A percentile compares a stretch with the other conserved stretches of the same genome.
Evolutionary conservation across 2,113 vertebrate species (phyloP).

Genomic region (Ahaetulla prasina): DNA sequence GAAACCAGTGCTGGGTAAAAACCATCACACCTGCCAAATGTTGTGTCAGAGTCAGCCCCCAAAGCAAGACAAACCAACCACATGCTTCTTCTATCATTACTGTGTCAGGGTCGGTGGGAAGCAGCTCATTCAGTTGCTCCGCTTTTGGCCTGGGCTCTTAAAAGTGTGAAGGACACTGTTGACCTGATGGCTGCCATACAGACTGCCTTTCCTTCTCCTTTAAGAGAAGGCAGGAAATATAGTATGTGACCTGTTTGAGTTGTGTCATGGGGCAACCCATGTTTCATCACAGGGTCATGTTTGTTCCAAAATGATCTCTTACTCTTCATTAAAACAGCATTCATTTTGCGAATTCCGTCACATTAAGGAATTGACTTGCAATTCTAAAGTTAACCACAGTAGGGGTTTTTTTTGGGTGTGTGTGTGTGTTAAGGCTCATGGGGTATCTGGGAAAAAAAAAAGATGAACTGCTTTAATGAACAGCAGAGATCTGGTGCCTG

Average conservation of each 20-base stretch:
- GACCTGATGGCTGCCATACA: not conserved
- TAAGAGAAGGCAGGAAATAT: not conserved
- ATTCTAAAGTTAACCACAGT: not conserved
- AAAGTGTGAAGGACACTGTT: not conserved
- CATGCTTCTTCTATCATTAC: not conserved
- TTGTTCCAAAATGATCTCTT: not conserved
- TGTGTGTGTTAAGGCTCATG: not conserved
- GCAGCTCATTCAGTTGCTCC: not conserved
- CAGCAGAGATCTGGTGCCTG: not conserved
- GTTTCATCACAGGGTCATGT: not conserved
- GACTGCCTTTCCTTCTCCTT: not conserved
- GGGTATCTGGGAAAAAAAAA: not conserved
- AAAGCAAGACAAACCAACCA: not conserved
- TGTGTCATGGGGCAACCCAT: not conserved
- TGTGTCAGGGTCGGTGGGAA: not conserved
- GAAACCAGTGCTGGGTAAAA: not conserved
- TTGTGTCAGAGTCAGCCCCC: not conserved
- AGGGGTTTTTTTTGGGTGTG: too few relatives aligned
- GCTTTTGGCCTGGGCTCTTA: not conserved
- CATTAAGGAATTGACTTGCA: not conserved
- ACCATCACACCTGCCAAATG: not conserved
- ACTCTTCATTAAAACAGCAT: not conserved
- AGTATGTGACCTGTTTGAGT: too few relatives aligned
- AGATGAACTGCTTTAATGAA: not conserved
- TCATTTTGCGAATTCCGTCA: not conserved